Conservation (phyloP, 2,888 invertebrate species). For the Ditylenchus weischeri region DNA sequence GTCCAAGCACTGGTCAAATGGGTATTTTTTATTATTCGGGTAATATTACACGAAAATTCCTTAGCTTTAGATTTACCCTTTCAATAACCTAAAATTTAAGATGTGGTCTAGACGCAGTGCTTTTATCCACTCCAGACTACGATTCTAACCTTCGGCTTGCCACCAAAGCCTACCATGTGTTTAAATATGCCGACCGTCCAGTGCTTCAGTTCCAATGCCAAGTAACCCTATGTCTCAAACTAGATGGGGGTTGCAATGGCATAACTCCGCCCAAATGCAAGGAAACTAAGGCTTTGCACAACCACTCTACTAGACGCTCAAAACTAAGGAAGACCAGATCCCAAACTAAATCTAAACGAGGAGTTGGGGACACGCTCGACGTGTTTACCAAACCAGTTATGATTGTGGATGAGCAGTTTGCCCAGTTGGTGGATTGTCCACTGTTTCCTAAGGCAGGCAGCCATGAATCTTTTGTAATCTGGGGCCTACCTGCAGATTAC, state of each 20-base stretch:
- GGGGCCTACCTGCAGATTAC: neutral
- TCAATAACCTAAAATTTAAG: constrained; percentile 27
- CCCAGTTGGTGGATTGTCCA: constrained; percentile 27
- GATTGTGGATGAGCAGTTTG: constrained; percentile 33
- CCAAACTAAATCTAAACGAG: constrained; percentile 1
- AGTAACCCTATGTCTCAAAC: constrained; percentile 56
- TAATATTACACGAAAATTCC: too few relatives aligned
- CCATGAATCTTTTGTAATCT: neutral
- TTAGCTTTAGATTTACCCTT: too few relatives aligned
- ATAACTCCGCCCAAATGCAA: constrained; percentile 56
- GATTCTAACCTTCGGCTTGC: constrained; percentile 51
- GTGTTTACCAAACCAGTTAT: constrained; percentile 53
- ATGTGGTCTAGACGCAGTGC: constrained; percentile 53
- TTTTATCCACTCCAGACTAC: constrained; percentile 57
- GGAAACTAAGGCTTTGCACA: constrained; percentile 41
- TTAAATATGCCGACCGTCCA: constrained; percentile 58
- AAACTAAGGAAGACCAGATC: constrained; percentile 8
- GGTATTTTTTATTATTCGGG: too few relatives aligned
- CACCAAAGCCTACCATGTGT: constrained; percentile 56
- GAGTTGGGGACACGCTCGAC: constrained; percentile 42
- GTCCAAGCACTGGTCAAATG: too few relatives aligned
- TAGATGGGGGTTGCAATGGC: constrained; percentile 55
- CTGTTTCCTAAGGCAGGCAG: neutral
- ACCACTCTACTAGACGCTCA: constrained; percentile 4
- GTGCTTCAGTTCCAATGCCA: constrained; percentile 58